phyloP scores from a whole-genome alignment of 2,888 invertebrate genomes.

The Volucella inflata region DNA sequence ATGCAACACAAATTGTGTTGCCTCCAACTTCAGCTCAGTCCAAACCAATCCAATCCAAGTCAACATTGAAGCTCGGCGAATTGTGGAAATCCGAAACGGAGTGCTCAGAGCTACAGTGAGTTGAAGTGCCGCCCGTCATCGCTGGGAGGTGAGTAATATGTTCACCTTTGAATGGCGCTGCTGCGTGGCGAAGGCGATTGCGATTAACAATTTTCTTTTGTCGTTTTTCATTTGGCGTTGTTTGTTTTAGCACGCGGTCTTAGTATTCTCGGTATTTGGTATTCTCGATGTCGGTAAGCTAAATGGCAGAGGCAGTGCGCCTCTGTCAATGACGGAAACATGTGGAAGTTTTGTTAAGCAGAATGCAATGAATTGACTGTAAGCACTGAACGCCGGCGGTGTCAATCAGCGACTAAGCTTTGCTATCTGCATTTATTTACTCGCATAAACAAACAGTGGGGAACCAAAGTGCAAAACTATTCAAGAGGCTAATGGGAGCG shows the following conservation, averaged over 20 bases:
- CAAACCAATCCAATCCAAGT: no score
- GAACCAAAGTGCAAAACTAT: constrained; percentile 24
- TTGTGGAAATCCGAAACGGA: constrained; percentile 35
- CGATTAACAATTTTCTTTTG: constrained; percentile 34
- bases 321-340: constrained; percentile 31
- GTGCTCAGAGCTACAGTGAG: constrained; percentile 36
- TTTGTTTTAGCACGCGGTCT: constrained; percentile 33
- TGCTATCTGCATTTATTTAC: background rate
- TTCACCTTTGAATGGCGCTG: constrained; percentile 50
- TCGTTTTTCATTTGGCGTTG: constrained; percentile 8
- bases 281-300: background rate
- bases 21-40: background rate
- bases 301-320: constrained; percentile 9
- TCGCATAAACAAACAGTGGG: constrained; percentile 5
- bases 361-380: constrained; percentile 17
- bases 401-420: constrained; percentile 45
- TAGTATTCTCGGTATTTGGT: background rate
- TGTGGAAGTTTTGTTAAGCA: constrained; percentile 38
- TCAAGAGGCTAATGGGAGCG: background rate
- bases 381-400: constrained; percentile 52
- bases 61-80: constrained; percentile 32
- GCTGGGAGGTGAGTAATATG: constrained; percentile 57
- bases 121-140: constrained; percentile 47
- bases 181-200: constrained; percentile 3
- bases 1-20: constrained; percentile 63